Evolutionary conservation across 53 echinoderm and acorn worm species (phyloP), one percentile per base, ranked within the genome.

Genomic region (Holothuria scabra): DNA sequence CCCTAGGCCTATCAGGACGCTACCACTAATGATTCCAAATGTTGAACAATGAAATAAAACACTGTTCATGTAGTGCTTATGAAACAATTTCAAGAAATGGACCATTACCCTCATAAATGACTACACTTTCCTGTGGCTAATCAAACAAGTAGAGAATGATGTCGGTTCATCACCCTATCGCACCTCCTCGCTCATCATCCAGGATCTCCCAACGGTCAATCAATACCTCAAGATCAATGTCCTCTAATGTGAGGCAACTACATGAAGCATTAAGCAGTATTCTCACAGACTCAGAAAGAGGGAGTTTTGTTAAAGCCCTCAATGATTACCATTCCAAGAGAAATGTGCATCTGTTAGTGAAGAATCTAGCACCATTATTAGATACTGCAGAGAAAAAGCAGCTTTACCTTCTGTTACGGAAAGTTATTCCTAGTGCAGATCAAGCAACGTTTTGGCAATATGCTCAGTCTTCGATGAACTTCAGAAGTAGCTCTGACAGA

Each of bases 251-350:
- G 25, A 91, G 91, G 19, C 93, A 90, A 20, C 86, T 96, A 23
- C 93, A 96, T 64, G 93, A 96, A 66, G 91, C 93, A 1, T 70
- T 96, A 64, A 92, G 83, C 38, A 88, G 55, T 33, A 78, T 93
- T 31, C 80, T 96, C 4, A 76, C 85, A 18, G 96, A 93, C 18
- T 58, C 86, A 46, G 96, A 96, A 61, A 80, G 88, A 66, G 91
- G 91, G 16, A 90, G 85, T 59, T 93, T 96, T 59, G 91, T 96
- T 21, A 91, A 93, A 46, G 93, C 96, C 19, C 80, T 96, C 59
- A 96, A 91, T 78, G 96, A 96, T 64, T 93, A 93, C 88, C 89
- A 96, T 86, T 89, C 96, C 28, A 89, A 84, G 28, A 86, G 96
- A 67, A 96, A 96, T 59, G 89, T 96, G 8, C 91, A 96, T 61